These are phyloP conservation scores for Dryococelus australis DNA, from an alignment of 2,888 invertebrate genomes.

Conservation along the genomic window DNA sequence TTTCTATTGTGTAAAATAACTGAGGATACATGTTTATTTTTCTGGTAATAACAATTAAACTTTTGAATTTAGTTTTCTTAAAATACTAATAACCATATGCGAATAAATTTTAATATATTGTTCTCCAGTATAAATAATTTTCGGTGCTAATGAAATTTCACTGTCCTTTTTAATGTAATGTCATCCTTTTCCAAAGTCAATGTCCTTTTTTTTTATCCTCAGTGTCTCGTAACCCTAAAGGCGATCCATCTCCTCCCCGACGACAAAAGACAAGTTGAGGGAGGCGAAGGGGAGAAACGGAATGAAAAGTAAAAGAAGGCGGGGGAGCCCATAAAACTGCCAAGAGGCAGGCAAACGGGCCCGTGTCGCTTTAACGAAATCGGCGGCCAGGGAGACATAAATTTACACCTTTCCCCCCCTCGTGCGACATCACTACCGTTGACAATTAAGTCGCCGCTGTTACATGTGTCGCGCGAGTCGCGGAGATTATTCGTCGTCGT, in stretches of 20 bases:
- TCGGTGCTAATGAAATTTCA: no score
- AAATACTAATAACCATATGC: no score
- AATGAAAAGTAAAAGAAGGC: background rate
- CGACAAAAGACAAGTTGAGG: background rate
- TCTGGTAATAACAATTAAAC: no score
- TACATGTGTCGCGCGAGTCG: background rate
- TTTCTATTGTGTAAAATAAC: no score
- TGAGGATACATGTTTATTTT: no score
- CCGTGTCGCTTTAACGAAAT: conserved; percentile 10
- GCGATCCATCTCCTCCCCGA: background rate
- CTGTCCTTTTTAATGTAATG: no score
- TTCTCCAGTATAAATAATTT: no score
- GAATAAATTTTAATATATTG: no score
- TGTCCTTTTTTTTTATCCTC: no score
- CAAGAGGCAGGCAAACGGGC: background rate
- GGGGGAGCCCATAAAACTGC: conserved; percentile 7
- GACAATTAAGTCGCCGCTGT: background rate
- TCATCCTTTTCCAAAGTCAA: no score
- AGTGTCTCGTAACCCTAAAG: no score
- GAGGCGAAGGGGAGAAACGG: background rate
- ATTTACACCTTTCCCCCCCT: background rate
- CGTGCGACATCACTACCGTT: background rate
- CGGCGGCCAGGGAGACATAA: background rate
- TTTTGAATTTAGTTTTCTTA: no score
- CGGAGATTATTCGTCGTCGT: background rate